Conservation (phyloP, 1,140 invertebrate genomes). For the Physella acuta region DNA sequence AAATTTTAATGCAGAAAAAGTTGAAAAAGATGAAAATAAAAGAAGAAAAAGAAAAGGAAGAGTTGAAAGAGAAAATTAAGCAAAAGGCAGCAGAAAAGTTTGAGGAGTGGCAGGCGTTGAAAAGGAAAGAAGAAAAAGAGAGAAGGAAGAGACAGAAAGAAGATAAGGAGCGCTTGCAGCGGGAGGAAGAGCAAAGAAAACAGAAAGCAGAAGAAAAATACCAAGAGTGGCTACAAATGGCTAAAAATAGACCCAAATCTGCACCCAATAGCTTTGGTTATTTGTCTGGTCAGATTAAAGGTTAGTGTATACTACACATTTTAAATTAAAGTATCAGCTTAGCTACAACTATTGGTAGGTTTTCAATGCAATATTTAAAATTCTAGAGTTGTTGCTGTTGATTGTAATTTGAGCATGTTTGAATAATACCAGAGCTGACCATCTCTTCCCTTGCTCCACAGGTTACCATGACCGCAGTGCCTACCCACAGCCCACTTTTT, state of each 20-base stretch:
- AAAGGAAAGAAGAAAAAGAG: slow-evolving; percentile 38
- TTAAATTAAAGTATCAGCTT: neutral
- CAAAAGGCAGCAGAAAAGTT: slow-evolving; percentile 44
- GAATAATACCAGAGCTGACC: too few species aligned
- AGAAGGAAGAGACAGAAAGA: slow-evolving; percentile 38
- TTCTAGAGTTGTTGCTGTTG: too few species aligned
- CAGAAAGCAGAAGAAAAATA: slow-evolving; percentile 40
- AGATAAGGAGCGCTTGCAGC: slow-evolving; percentile 34
- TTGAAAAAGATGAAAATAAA: slow-evolving; percentile 37
- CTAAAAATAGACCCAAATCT: slow-evolving; percentile 41
- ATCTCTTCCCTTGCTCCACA: slow-evolving; percentile 25
- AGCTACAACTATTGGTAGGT: too few species aligned
- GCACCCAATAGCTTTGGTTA: slow-evolving; percentile 40
- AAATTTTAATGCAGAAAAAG: slow-evolving; percentile 35
- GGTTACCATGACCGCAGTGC: slow-evolving; percentile 49
- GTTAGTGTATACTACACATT: slow-evolving; percentile 26
- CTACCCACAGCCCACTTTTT: slow-evolving; percentile 45
- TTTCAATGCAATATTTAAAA: too few species aligned
- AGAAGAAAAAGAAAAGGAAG: slow-evolving; percentile 39
- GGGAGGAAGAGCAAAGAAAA: slow-evolving; percentile 33
- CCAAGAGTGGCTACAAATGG: slow-evolving; percentile 44
- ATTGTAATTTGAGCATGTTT: too few species aligned
- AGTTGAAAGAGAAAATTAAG: slow-evolving; percentile 34
- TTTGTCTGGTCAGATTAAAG: slow-evolving; percentile 45
- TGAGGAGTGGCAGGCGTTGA: slow-evolving; percentile 42